phyloP scores from a whole-genome alignment of 2,797 vertebrate species.

The Sarcoramphus papa region DNA sequence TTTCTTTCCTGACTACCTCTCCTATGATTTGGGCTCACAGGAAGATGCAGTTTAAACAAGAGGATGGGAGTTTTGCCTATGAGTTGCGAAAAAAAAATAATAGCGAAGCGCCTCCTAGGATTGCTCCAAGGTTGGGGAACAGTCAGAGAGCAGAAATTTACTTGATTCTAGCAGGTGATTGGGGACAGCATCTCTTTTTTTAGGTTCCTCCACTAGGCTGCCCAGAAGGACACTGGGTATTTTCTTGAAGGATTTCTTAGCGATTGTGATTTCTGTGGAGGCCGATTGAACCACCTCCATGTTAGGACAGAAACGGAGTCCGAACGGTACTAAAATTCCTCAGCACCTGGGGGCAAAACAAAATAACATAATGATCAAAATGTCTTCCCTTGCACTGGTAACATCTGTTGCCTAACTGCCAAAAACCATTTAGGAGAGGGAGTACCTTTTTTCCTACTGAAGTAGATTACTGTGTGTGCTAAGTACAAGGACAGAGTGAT shows the following conservation, averaged over 20 bases:
- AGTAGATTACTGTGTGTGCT: not conserved
- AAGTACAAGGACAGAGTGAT: not conserved
- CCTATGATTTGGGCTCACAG: not conserved
- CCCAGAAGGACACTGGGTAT: constrained; percentile 71
- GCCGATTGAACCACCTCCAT: constrained; percentile 77
- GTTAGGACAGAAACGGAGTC: not conserved
- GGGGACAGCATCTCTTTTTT: constrained; percentile 67
- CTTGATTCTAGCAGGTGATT: constrained; percentile 87
- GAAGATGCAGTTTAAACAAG: not conserved
- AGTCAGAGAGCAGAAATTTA: constrained; percentile 55
- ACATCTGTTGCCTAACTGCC: not conserved
- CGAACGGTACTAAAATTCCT: constrained; percentile 12
- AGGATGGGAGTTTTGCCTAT: not conserved
- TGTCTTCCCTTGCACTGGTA: not conserved
- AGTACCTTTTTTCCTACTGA: not conserved
- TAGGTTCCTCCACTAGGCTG: constrained; percentile 79
- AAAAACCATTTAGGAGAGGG: not conserved
- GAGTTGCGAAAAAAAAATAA: not conserved
- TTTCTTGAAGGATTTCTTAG: constrained; percentile 45
- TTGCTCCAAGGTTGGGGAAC: not conserved
- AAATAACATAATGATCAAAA: not conserved
- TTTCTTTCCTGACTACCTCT: not conserved
- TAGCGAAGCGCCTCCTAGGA: not conserved
- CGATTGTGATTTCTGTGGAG: not conserved
- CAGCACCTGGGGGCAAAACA: constrained; percentile 20